A percentile compares a stretch with the other conserved stretches of the same genome.
Evolutionary conservation across 1,140 invertebrate genomes (phyloP).

Genomic region (Mamestra configurata): DNA sequence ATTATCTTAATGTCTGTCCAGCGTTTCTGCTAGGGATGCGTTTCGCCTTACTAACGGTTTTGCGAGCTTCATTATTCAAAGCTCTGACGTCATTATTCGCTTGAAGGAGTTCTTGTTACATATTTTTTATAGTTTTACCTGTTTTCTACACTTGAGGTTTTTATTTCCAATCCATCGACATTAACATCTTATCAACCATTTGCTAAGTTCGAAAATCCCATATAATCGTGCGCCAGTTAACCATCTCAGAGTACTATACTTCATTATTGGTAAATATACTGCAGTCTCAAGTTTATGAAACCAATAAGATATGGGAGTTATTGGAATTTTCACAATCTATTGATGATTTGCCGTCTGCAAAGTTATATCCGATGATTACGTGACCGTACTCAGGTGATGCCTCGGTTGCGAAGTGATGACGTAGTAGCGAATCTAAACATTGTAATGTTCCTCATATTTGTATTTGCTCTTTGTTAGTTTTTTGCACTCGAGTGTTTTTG

Average conservation of each 20-base stretch:
- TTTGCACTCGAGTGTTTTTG: constrained; percentile 23
- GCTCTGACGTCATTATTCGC: neutral
- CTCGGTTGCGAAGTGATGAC: constrained; percentile 13
- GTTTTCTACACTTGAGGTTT: neutral
- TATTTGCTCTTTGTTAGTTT: constrained; percentile 26
- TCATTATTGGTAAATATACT: neutral
- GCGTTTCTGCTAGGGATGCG: neutral
- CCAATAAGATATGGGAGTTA: neutral
- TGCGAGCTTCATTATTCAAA: neutral
- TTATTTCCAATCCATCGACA: too few relatives aligned
- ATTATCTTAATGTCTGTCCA: neutral
- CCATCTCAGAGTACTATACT: neutral
- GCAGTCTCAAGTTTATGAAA: neutral
- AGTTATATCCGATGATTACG: constrained; percentile 28
- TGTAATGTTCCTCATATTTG: constrained; percentile 25
- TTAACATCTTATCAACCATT: too few relatives aligned
- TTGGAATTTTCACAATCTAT: constrained; percentile 11
- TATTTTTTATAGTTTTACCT: neutral
- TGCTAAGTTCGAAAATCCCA: too few relatives aligned
- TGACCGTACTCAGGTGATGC: constrained; percentile 14
- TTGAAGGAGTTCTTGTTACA: neutral
- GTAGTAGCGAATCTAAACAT: constrained; percentile 11
- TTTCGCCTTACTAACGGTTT: neutral
- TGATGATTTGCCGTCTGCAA: constrained; percentile 4
- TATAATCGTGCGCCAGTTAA: neutral